phyloP scores from a whole-genome alignment of 2,888 invertebrate species.

The Ennomos quercinarius region DNA sequence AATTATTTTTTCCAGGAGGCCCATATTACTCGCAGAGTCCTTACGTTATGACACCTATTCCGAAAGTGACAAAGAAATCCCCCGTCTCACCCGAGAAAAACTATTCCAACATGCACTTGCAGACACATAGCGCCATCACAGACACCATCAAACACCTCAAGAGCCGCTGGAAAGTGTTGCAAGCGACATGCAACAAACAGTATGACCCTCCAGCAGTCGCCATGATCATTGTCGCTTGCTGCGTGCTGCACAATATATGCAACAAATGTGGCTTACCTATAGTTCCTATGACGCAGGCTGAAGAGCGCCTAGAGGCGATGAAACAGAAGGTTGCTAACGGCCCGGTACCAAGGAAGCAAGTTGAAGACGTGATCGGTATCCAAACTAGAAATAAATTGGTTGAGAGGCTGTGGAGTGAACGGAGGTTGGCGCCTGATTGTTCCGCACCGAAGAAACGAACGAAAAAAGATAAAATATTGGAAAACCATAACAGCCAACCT shows the following conservation, averaged over 20 bases:
- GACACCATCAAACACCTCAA: constrained; percentile 77
- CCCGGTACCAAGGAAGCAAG: constrained; percentile 65
- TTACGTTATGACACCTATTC: constrained; percentile 75
- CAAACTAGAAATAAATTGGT: constrained; percentile 59
- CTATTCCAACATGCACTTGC: constrained; percentile 67
- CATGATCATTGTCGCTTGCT: constrained; percentile 72
- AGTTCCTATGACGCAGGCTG: constrained; percentile 67
- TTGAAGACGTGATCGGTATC: constrained; percentile 58
- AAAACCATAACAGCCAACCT: constrained; percentile 43
- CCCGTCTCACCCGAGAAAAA: constrained; percentile 76
- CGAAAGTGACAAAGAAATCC: constrained; percentile 75
- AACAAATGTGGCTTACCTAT: constrained; percentile 58
- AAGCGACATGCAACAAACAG: constrained; percentile 74
- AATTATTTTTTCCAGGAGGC: constrained; percentile 58
- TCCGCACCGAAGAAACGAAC: constrained; percentile 64
- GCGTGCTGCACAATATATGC: constrained; percentile 72
- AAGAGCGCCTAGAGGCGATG: constrained; percentile 73
- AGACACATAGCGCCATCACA: constrained; percentile 56
- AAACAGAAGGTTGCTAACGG: constrained; percentile 78
- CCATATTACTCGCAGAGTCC: constrained; percentile 70
- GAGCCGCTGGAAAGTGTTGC: constrained; percentile 75
- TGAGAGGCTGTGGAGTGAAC: constrained; percentile 69
- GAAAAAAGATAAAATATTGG: constrained; percentile 66
- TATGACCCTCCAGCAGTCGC: constrained; percentile 69
- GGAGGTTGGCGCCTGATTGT: constrained; percentile 60